Evolutionary conservation across 2,113 vertebrate genomes (phyloP), one percentile per base, ranked within the genome.

Genomic region (Seriola rivoliana): DNA sequence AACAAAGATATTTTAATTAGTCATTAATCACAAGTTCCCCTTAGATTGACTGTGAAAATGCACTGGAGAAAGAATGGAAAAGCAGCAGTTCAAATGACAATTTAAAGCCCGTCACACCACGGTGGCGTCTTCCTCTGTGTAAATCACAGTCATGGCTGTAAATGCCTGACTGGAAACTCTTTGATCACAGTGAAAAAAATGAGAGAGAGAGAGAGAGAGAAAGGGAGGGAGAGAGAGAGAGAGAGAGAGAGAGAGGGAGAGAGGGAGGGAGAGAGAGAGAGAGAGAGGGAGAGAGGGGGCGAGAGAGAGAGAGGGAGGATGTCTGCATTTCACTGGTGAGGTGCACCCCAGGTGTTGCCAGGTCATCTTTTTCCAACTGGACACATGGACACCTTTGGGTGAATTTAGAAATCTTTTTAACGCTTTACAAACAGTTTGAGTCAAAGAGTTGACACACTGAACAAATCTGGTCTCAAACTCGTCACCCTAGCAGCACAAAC

Each of bases 111-210:
- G 54, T 80, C 68, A 68, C 81, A 89, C 78, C 38, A 25, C 54
- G 0, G 67, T 76, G 80, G 54, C 55, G 34, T 89, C 82, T 87
- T 84, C 85, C 86, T 82, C 69, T 75, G 23, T 84, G 59, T 92
- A 92, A 92, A 90, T 92, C 85, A 88, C 75, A 73, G 74, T 66
- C 72, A 68, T 63, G 75, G 78, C 68, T 88, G 69, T 85, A 89
- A 89, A 90, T 76, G 71, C 69, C 58, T 4, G 29, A 69, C 58
- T 85, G 44, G 70, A 73, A 88, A 71, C 52, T 58, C 89, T 92
- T 90, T 91, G 85, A 88, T 89, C 80, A 59, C 4, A 60, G 54
- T 4, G 19, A 32, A 64, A 70, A 71, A 64, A 71, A 58, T 32
- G 32, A 78, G 75, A 65, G 46, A 62, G 59, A 25, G 10, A 66